Evolutionary conservation across 2,113 vertebrate species (phyloP).

Genomic region (Grus americana): DNA sequence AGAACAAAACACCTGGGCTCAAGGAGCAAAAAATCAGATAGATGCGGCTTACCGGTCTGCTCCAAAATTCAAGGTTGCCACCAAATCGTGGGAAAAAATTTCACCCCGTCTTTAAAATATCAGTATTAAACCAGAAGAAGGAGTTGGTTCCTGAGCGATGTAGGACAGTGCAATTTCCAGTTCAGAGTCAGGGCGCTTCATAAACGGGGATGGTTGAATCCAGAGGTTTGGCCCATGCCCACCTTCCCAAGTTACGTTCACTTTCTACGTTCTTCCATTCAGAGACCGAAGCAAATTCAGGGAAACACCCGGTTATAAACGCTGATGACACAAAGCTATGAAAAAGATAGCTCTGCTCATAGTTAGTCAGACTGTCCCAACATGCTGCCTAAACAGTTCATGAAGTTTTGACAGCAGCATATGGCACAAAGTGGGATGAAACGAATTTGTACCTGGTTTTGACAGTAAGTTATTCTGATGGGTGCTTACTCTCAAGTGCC

Average conservation of each 20-base stretch:
- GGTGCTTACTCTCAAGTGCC: constrained; percentile 55
- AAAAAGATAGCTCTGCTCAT: constrained; percentile 47
- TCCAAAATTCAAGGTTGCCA: not conserved
- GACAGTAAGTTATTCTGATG: constrained; percentile 69
- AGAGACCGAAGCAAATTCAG: not conserved
- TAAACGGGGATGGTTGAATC: not conserved
- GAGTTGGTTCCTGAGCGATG: not conserved
- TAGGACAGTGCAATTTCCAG: not conserved
- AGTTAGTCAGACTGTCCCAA: constrained; percentile 64
- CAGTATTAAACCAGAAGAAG: not conserved
- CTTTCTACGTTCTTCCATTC: not conserved
- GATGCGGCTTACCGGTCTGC: not conserved
- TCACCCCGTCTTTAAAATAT: not conserved
- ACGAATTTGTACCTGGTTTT: constrained; percentile 61
- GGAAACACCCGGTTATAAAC: constrained; percentile 32
- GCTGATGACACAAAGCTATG: not conserved
- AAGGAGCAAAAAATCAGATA: not conserved
- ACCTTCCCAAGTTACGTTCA: not conserved
- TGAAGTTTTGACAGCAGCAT: constrained; percentile 70
- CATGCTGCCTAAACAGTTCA: constrained; percentile 66
- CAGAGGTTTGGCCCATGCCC: not conserved
- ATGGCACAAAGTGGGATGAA: constrained; percentile 60
- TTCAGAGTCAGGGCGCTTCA: not conserved
- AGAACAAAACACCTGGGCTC: not conserved
- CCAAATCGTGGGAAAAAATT: not conserved